Evolutionary conservation across 1,140 invertebrate species (phyloP).

Genomic region (Anadara kagoshimensis): DNA sequence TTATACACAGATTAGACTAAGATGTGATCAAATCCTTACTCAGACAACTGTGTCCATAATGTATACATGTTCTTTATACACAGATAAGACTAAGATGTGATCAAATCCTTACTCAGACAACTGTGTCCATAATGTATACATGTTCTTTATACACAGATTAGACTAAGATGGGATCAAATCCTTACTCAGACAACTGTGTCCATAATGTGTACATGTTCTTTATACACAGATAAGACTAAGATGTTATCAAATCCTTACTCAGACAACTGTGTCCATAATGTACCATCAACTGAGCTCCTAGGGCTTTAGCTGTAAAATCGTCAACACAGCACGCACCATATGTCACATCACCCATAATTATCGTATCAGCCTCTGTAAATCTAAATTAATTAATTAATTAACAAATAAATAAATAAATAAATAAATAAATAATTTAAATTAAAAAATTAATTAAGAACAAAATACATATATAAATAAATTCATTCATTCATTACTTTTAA

Average conservation of each 20-base stretch:
- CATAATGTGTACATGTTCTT: neutral
- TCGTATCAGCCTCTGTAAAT: conserved; percentile 93
- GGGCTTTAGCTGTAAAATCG: conserved; percentile 92
- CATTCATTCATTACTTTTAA: too few relatives aligned
- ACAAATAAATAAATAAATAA: conserved; percentile 13
- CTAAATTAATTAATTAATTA: conserved; percentile 61
- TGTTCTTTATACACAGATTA: neutral
- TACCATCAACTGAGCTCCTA: conserved; percentile 93
- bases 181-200: conserved; percentile 87
- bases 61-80: neutral
- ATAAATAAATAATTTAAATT: conserved; percentile 17
- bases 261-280: conserved; percentile 99
- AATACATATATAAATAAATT: too few relatives aligned
- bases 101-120: conserved; percentile 87
- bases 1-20: neutral
- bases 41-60: too few relatives aligned
- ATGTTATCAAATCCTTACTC: conserved; percentile 74
- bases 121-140: too few relatives aligned
- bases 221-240: neutral
- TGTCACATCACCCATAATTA: conserved; percentile 99
- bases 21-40: too few relatives aligned
- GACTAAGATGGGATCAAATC: neutral
- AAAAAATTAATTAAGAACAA: too few relatives aligned
- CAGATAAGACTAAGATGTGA: neutral
- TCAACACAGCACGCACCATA: conserved; percentile 99